These are phyloP conservation scores for Ctenodactylus gundi DNA, from an alignment of 2,113 vertebrate genomes.

Conservation along the genomic window DNA sequence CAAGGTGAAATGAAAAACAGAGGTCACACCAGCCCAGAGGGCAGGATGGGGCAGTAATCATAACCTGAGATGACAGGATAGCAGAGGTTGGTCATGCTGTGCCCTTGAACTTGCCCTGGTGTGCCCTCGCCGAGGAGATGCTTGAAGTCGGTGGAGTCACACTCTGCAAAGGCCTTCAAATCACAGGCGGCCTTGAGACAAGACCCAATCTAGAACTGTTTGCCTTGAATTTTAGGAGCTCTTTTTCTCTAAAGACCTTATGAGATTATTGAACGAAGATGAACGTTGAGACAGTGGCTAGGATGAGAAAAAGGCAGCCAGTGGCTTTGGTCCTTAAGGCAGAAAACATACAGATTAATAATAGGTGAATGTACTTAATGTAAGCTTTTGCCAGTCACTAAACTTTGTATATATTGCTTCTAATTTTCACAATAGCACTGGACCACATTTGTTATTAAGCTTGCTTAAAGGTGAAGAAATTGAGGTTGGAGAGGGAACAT, in stretches of 20 bases:
- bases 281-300: not conserved
- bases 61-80: not conserved
- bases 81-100: not conserved
- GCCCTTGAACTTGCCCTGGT: not conserved
- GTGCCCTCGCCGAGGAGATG: not conserved
- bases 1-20: constrained; percentile 68
- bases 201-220: not conserved
- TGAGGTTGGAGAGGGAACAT: not conserved
- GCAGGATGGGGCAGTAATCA: not conserved
- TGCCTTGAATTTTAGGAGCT: not conserved
- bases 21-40: constrained; percentile 51
- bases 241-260: not conserved
- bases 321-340: not conserved
- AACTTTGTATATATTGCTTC: not conserved
- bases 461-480: not conserved
- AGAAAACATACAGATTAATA: not conserved
- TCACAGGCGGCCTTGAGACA: not conserved
- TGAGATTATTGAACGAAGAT: not conserved
- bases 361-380: not conserved
- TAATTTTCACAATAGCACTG: not conserved
- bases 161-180: not conserved
- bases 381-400: not conserved
- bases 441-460: not conserved
- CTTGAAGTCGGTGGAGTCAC: not conserved
- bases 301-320: not conserved